phyloP scores from a whole-genome alignment of 1,140 invertebrate species.

The Batillaria attramentaria region DNA sequence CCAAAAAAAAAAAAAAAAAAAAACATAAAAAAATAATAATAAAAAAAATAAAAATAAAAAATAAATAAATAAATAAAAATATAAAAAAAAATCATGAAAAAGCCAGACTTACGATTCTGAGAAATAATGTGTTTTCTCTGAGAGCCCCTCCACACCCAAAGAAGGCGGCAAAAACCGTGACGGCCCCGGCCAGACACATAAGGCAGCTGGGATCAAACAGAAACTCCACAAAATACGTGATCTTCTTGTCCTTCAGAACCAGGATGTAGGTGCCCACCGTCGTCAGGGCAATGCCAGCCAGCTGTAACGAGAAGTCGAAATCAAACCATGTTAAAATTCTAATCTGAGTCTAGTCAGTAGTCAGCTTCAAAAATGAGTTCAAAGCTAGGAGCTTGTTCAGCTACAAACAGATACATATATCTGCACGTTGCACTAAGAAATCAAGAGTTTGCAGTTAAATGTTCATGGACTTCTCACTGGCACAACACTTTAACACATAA shows the following conservation, averaged over 20 bases:
- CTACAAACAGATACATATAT: too few relatives aligned
- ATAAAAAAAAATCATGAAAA: too few relatives aligned
- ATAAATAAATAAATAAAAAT: neutral
- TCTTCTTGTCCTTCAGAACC: constrained; percentile 89
- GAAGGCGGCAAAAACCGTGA: constrained; percentile 93
- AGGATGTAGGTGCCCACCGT: constrained; percentile 91
- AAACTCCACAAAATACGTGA: constrained; percentile 91
- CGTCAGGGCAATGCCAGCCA: constrained; percentile 87
- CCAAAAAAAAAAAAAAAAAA: too few relatives aligned
- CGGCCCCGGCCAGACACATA: constrained; percentile 87
- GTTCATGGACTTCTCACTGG: too few relatives aligned
- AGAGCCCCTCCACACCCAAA: constrained; percentile 93
- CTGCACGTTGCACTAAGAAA: too few relatives aligned
- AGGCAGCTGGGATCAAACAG: constrained; percentile 89
- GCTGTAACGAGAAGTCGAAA: constrained; percentile 75
- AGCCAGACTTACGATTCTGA: constrained; percentile 95
- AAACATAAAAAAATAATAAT: too few relatives aligned
- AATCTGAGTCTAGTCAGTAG: too few relatives aligned
- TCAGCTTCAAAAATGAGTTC: too few relatives aligned
- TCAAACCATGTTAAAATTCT: too few relatives aligned
- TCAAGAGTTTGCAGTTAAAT: too few relatives aligned
- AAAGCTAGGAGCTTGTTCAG: too few relatives aligned
- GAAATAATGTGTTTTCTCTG: constrained; percentile 90
- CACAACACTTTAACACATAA: too few relatives aligned
- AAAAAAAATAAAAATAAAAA: constrained; percentile 1